These are phyloP conservation scores for Campylorhamphus procurvoides DNA, from an alignment of 2,113 vertebrate genomes.

Conservation along the genomic window DNA sequence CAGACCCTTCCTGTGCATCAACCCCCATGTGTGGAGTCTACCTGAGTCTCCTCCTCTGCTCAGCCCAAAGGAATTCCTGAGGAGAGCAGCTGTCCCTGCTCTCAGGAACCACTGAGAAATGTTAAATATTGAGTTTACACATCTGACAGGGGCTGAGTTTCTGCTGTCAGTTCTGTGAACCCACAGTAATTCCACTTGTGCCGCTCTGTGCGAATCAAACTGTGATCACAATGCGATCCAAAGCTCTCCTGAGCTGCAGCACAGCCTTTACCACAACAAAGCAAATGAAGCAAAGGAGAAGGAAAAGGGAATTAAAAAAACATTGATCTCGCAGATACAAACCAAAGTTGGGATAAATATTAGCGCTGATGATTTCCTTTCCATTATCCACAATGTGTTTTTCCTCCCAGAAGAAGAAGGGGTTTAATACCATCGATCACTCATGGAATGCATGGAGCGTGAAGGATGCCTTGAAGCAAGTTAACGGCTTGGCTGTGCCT, in stretches of 20 bases:
- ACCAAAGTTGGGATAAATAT: constrained; percentile 52
- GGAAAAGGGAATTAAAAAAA: constrained; percentile 30
- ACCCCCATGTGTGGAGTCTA: not conserved
- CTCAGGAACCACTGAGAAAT: not conserved
- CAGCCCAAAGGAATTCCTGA: not conserved
- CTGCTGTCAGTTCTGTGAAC: not conserved
- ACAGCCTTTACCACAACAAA: not conserved
- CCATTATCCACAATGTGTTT: constrained; percentile 46
- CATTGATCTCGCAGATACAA: constrained; percentile 35
- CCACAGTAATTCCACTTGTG: not conserved
- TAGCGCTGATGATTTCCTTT: constrained; percentile 15
- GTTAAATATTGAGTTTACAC: not conserved
- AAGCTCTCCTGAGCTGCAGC: not conserved
- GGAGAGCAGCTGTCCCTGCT: not conserved
- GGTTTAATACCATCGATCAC: constrained; percentile 49
- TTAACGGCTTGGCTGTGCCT: constrained; percentile 52
- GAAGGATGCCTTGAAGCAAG: constrained; percentile 61
- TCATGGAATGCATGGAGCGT: constrained; percentile 57
- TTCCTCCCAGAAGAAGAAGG: not conserved
- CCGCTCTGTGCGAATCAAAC: not conserved
- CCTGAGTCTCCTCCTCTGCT: not conserved
- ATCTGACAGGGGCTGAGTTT: not conserved
- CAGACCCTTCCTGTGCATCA: not conserved
- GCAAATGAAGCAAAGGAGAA: constrained; percentile 43
- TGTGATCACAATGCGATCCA: not conserved